Evolutionary conservation across 2,113 vertebrate species (phyloP), one percentile per base, ranked within the genome.

Genomic region (Mustela lutreola): DNA sequence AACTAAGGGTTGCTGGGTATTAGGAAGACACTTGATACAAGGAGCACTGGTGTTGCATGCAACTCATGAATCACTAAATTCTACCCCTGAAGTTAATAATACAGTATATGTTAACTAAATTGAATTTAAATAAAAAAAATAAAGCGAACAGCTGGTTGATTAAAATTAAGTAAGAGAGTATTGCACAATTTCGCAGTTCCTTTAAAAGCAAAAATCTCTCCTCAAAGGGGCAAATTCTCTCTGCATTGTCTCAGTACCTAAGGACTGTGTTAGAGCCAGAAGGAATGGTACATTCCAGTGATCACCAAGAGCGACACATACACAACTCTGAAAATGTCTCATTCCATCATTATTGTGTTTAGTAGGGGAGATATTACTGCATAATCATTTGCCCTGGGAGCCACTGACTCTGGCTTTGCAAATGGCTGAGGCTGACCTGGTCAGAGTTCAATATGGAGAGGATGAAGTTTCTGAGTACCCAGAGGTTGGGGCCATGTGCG

Each of bases 161-260:
- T 71, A 65, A 86, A 86, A 73, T 24, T 50, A 70, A 65, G 85
- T 50, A 70, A 65, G 85, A 87, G 83, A 50, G 4, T 78, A 16
- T 83, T 82, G 18, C 12, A 80, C 22, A 60, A 31, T 67, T 70
- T 85, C 63, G 75, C 26, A 82, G 36, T 86, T 86, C 26, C 33
- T 91, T 92, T 94, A 92, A 53, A 93, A 42, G 33, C 71, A 83
- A 65, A 96, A 28, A 60, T 58, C 63, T 65, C 78, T 82, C 28
- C 56, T 84, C 78, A 70, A 75, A 92, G 48, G 56, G 11, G 19
- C 33, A 50, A 6, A 50, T 90, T 76, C 75, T 90, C 50, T 81
- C 63, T 50, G 50, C 6, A 87, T 16, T 75, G 21, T 80, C 45
- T 56, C 11, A n/a, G 21, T 82, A 65, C 48, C 48, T 75, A 79